A percentile compares a stretch with the other conserved stretches of the same genome.
Evolutionary conservation across 2,113 vertebrate genomes (phyloP).

Genomic region (Jaculus jaculus): DNA sequence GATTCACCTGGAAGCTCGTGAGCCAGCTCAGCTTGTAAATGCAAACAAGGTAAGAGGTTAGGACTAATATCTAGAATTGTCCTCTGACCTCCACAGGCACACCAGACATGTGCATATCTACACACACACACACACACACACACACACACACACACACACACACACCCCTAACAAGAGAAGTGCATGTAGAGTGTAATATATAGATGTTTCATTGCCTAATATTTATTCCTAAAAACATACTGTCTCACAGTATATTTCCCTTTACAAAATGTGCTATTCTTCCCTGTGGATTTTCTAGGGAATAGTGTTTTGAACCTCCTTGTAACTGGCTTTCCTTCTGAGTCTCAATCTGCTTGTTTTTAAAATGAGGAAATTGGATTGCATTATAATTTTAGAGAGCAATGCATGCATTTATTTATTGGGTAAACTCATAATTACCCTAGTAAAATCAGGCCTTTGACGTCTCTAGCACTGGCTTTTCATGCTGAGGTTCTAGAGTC

Average conservation of each 20-base stretch:
- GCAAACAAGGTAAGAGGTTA: neutral
- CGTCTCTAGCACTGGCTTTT: neutral
- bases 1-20: neutral
- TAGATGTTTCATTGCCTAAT: neutral
- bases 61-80: neutral
- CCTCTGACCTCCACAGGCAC: neutral
- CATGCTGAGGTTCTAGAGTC: accelerated
- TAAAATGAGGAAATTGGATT: slow-evolving; percentile 24
- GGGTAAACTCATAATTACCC: neutral
- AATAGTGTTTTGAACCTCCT: neutral
- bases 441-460: neutral
- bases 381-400: slow-evolving; percentile 16
- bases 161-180: too few species aligned
- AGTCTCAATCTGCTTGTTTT: slow-evolving; percentile 22
- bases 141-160: neutral
- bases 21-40: neutral
- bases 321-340: neutral
- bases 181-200: neutral
- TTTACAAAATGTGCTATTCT: neutral
- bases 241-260: neutral
- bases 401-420: neutral
- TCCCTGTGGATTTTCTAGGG: neutral
- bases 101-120: too few species aligned
- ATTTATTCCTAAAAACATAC: neutral
- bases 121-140: neutral